Percentiles rank a stretch among this genome's conserved stretches.
phyloP scores from a whole-genome alignment of 2,888 invertebrate species.

The Balanococcus diminutus region DNA sequence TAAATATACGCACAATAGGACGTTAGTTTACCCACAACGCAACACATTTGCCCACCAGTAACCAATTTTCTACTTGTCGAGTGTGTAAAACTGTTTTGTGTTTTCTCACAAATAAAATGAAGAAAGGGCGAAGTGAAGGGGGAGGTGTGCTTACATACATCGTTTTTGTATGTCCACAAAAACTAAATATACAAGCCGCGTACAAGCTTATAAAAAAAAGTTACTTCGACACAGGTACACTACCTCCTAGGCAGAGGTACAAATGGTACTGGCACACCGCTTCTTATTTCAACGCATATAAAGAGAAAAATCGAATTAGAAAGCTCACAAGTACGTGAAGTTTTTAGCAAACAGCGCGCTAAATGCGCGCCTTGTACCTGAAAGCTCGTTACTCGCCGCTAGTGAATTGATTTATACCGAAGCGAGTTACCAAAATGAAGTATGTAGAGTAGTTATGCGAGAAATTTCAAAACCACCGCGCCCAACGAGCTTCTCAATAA shows the following conservation, averaged over 20 bases:
- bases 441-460: neutral
- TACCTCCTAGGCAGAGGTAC: neutral
- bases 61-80: neutral
- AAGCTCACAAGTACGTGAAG: constrained; percentile 25
- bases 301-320: constrained; percentile 36
- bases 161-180: neutral
- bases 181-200: neutral
- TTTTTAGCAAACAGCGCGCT: constrained; percentile 31
- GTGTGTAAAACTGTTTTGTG: neutral
- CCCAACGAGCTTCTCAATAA: neutral
- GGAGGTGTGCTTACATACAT: neutral
- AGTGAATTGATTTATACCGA: neutral
- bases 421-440: neutral
- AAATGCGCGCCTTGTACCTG: neutral
- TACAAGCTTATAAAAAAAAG: neutral
- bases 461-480: neutral
- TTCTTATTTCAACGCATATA: constrained; percentile 8
- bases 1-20: neutral
- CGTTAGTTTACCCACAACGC: neutral
- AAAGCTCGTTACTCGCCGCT: neutral
- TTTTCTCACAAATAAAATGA: neutral
- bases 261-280: constrained; percentile 31
- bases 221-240: constrained; percentile 13
- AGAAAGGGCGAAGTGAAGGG: neutral
- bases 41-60: neutral